Evolutionary conservation across 2,113 vertebrate species (phyloP).

Genomic region (Megaleporinus macrocephalus): DNA sequence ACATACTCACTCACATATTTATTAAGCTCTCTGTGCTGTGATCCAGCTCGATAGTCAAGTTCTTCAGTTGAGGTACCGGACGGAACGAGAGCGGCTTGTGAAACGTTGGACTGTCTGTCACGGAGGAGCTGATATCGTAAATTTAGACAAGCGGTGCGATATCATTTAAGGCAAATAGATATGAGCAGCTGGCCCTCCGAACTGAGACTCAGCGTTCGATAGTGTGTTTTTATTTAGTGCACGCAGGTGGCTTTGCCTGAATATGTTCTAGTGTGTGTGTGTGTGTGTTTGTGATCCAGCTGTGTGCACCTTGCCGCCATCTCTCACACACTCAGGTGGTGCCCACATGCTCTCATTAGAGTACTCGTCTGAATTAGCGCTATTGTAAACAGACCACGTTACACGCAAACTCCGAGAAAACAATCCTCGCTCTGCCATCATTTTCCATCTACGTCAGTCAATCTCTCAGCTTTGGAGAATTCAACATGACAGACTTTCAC

Average conservation of each 20-base stretch:
- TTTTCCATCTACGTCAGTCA: conserved; percentile 10
- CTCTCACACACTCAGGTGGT: conserved; percentile 31
- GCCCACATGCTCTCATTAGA: conserved; percentile 29
- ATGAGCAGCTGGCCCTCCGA: neutral
- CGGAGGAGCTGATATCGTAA: neutral
- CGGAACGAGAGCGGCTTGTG: neutral
- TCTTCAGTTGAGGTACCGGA: neutral
- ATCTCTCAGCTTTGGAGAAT: neutral
- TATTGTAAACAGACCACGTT: conserved; percentile 36
- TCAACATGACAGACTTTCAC: neutral
- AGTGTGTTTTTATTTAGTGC: neutral
- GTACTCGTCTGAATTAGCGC: conserved; percentile 12
- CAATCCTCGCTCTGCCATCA: neutral
- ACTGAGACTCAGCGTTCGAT: neutral
- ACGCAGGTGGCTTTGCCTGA: neutral
- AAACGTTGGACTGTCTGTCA: neutral
- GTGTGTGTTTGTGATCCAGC: conserved; percentile 11
- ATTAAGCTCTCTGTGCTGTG: neutral
- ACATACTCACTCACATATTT: conserved; percentile 14
- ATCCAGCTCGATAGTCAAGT: neutral
- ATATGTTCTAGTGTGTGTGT: no score
- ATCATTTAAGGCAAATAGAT: neutral
- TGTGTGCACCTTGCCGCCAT: conserved; percentile 2
- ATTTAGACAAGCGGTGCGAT: neutral
- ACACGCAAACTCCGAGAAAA: conserved; percentile 11